Conservation (phyloP, 2,888 invertebrate species). For the Drosophila atripex region DNA sequence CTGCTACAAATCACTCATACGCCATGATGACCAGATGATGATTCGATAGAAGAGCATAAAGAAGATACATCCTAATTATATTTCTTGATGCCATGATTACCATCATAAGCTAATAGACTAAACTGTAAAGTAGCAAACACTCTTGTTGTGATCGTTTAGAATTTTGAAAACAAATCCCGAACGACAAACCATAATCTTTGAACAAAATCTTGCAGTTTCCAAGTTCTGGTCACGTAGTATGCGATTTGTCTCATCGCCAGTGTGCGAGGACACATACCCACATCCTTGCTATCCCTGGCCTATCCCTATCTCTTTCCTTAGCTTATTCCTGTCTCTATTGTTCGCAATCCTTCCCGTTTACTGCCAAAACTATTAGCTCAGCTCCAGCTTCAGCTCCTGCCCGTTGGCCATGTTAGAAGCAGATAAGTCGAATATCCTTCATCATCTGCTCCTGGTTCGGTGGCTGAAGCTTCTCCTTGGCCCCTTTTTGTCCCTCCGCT, state of each 20-base stretch:
- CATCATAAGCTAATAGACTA: background rate
- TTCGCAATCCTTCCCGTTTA: conserved; percentile 31
- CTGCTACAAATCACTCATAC: background rate
- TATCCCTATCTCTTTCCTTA: conserved; percentile 40
- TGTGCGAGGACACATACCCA: conserved; percentile 5
- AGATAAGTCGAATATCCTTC: conserved; percentile 67
- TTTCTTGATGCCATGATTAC: background rate
- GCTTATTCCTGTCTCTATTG: conserved; percentile 41
- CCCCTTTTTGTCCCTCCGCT: background rate
- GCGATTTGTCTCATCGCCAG: conserved; percentile 14
- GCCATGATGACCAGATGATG: background rate
- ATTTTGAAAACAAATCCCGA: conserved; percentile 1
- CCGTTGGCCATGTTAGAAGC: conserved; percentile 63
- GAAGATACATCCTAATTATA: background rate
- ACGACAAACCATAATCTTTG: background rate
- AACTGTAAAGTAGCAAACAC: background rate
- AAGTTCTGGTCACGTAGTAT: conserved; percentile 21
- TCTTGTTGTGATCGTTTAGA: background rate
- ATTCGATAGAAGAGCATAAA: no score
- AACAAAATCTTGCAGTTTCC: background rate
- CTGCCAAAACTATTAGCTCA: conserved; percentile 45
- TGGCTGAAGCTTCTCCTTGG: conserved; percentile 12
- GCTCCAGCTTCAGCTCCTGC: conserved; percentile 43
- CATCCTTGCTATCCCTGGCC: background rate
- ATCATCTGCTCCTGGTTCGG: conserved; percentile 34